Conservation (phyloP, 2,888 invertebrate species). For the Thelaira solivaga region DNA sequence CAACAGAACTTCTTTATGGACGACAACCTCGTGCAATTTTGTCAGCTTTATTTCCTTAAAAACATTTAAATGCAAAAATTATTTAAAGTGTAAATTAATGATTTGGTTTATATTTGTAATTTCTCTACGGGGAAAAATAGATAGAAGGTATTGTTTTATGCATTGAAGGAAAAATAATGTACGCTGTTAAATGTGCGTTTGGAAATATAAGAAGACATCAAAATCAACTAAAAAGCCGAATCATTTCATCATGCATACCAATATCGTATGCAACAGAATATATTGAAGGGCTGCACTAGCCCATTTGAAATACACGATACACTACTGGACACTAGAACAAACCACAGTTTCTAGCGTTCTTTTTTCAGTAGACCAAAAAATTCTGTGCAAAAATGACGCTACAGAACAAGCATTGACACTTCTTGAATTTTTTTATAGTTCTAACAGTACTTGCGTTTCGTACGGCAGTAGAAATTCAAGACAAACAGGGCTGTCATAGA, state of each 20-base stretch:
- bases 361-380: no score
- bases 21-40: conserved; percentile 29
- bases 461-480: no score
- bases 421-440: no score
- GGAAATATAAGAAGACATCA: conserved; percentile 17
- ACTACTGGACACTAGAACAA: no score
- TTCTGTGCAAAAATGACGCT: no score
- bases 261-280: no score
- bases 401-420: no score
- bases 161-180: conserved; percentile 1
- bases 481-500: no score
- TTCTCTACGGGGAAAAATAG: conserved; percentile 9
- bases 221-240: conserved; percentile 2
- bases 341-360: no score
- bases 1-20: conserved; percentile 23
- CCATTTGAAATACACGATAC: no score
- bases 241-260: neutral
- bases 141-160: neutral
- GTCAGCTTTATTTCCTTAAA: conserved; percentile 18
- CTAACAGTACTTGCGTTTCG: no score
- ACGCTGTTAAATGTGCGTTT: neutral
- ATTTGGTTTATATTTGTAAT: conserved; percentile 19
- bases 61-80: neutral
- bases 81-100: neutral
- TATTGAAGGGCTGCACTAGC: no score